These are phyloP conservation scores for Diabrotica undecimpunctata DNA, from an alignment of 1,140 invertebrate genomes.

Conservation along the genomic window DNA sequence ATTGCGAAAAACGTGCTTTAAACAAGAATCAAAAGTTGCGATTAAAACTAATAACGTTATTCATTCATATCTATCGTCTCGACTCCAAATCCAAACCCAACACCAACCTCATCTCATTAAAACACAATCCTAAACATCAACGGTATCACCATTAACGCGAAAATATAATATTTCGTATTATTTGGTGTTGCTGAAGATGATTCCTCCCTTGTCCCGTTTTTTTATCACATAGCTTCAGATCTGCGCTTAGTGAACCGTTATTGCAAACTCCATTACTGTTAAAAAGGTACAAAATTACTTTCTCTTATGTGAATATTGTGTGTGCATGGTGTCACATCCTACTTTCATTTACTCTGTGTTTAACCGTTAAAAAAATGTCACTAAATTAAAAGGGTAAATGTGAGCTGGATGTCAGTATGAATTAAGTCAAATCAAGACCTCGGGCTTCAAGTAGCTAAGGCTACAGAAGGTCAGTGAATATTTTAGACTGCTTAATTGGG, in stretches of 20 bases:
- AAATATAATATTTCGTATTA: too few species aligned
- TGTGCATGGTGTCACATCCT: slow-evolving; percentile 27
- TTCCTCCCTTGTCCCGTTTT: slow-evolving; percentile 5
- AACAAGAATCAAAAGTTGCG: too few species aligned
- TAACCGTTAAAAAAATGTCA: not conserved
- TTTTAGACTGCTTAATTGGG: slow-evolving; percentile 15
- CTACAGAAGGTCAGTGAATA: slow-evolving; percentile 44
- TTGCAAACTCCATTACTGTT: slow-evolving; percentile 42
- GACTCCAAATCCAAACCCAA: not conserved
- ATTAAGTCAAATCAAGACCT: slow-evolving; percentile 31
- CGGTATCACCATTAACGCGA: not conserved
- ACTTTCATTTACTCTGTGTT: not conserved
- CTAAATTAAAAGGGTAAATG: slow-evolving; percentile 15
- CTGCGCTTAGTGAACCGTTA: slow-evolving; percentile 25
- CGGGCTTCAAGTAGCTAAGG: slow-evolving; percentile 44
- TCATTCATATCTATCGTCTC: too few species aligned
- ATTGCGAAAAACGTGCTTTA: too few species aligned
- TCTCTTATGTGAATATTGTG: slow-evolving; percentile 26
- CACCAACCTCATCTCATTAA: slow-evolving; percentile 5
- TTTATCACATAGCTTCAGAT: slow-evolving; percentile 7
- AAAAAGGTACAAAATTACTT: slow-evolving; percentile 13
- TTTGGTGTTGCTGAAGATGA: too few species aligned
- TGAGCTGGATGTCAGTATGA: slow-evolving; percentile 17
- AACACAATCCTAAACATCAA: not conserved
- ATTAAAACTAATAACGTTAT: too few species aligned